Evolutionary conservation across 2,113 vertebrate species (phyloP).

Genomic region (Pithys albifrons): DNA sequence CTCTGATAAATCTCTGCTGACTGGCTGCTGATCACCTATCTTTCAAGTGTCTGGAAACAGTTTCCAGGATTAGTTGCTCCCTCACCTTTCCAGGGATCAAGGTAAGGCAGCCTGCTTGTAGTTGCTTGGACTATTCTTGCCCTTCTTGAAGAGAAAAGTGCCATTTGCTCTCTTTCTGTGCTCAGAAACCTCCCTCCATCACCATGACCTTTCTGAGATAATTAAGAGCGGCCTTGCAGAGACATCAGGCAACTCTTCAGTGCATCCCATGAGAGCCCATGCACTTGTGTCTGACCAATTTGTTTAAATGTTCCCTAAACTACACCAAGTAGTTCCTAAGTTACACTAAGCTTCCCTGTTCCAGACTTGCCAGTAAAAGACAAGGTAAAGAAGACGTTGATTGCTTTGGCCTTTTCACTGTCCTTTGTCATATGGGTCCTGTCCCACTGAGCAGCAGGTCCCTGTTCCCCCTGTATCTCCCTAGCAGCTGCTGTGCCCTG

Average conservation of each 20-base stretch:
- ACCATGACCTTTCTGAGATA: background rate
- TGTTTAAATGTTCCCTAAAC: background rate
- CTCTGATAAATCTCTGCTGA: background rate
- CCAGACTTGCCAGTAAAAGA: background rate
- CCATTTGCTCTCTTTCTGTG: background rate
- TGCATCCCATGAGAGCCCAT: background rate
- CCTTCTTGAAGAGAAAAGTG: background rate
- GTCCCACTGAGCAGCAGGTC: background rate
- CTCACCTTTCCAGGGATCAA: background rate
- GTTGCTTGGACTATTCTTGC: background rate
- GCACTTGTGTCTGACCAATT: background rate
- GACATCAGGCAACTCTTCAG: background rate
- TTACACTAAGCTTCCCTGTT: background rate
- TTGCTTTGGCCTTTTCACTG: background rate
- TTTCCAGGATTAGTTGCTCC: background rate
- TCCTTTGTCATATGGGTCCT: background rate
- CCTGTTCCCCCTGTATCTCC: background rate
- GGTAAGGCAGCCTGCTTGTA: background rate
- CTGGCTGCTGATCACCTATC: background rate
- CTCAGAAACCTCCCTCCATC: rapidly evolving
- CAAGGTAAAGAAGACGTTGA: background rate
- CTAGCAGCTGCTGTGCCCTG: background rate
- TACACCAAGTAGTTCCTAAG: background rate
- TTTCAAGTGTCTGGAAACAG: background rate
- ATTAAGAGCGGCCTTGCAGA: rapidly evolving